Conservation (phyloP, 1,140 invertebrate species). For the Neodiprion lecontei region DNA sequence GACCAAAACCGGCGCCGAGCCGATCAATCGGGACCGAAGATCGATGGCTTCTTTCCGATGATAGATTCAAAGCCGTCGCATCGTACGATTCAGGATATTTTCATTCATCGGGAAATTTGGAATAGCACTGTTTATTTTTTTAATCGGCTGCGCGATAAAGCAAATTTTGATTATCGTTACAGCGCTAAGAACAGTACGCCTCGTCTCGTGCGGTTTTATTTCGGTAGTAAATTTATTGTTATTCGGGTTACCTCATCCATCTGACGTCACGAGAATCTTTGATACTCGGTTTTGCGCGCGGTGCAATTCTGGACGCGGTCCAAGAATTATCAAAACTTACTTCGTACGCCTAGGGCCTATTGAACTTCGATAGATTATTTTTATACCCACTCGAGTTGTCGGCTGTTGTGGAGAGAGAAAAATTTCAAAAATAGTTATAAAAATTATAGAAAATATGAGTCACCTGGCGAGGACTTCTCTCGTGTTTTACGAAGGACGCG, state of each 20-base stretch:
- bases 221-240: conserved; percentile 32
- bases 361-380: conserved; percentile 34
- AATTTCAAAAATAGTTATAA: neutral
- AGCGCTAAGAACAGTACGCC: too few species aligned
- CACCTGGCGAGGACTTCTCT: too few species aligned
- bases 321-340: conserved; percentile 42
- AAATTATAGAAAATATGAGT: too few species aligned
- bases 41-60: too few species aligned
- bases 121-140: too few species aligned
- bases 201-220: neutral
- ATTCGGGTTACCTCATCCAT: conserved; percentile 48
- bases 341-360: conserved; percentile 35
- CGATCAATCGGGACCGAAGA: too few species aligned
- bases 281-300: conserved; percentile 49
- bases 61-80: too few species aligned
- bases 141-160: too few species aligned
- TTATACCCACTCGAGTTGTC: neutral
- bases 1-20: neutral
- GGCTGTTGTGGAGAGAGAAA: neutral
- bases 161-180: too few species aligned
- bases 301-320: conserved; percentile 46
- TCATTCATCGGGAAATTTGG: too few species aligned
- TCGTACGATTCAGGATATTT: too few species aligned
- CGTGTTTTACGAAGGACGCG: too few species aligned
- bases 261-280: conserved; percentile 43